phyloP scores from a whole-genome alignment of 2,888 invertebrate species.

The Diarsia brunnea region DNA sequence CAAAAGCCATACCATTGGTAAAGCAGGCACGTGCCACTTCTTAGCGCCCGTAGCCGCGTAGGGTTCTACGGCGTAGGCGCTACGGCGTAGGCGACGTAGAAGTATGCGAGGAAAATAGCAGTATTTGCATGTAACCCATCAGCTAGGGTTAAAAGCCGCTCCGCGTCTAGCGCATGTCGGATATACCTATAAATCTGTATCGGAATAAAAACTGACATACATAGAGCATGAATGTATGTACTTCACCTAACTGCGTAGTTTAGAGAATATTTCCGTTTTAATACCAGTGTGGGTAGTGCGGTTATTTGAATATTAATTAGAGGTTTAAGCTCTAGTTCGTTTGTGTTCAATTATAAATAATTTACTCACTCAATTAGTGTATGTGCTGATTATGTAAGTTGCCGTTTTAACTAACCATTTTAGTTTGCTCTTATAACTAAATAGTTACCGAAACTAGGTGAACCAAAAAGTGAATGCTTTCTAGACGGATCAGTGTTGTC shows the following conservation, averaged over 20 bases:
- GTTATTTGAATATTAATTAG: slow-evolving; percentile 50
- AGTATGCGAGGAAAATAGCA: slow-evolving; percentile 20
- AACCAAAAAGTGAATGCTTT: slow-evolving; percentile 8
- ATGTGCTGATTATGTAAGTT: not conserved
- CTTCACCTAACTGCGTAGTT: slow-evolving; percentile 29
- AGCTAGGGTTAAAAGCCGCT: slow-evolving; percentile 12
- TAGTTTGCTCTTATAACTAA: no score
- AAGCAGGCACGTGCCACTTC: slow-evolving; percentile 40
- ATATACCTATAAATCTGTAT: slow-evolving; percentile 55
- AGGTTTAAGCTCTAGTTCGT: slow-evolving; percentile 20
- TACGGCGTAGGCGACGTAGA: slow-evolving; percentile 42
- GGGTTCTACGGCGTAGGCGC: slow-evolving; percentile 58
- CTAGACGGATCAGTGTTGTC: slow-evolving; percentile 31
- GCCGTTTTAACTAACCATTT: not conserved
- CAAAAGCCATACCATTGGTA: slow-evolving; percentile 32
- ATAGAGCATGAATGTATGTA: slow-evolving; percentile 20
- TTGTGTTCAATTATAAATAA: slow-evolving; percentile 33
- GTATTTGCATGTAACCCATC: slow-evolving; percentile 31
- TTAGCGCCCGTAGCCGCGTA: slow-evolving; percentile 49
- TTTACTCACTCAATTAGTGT: slow-evolving; percentile 8
- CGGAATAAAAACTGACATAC: slow-evolving; percentile 34
- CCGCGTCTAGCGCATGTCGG: slow-evolving; percentile 22
- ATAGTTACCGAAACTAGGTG: not conserved
- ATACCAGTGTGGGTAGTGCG: slow-evolving; percentile 11
- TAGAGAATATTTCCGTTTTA: slow-evolving; percentile 51